Conservation (phyloP, 1,140 invertebrate genomes). For the Pantala flavescens region DNA sequence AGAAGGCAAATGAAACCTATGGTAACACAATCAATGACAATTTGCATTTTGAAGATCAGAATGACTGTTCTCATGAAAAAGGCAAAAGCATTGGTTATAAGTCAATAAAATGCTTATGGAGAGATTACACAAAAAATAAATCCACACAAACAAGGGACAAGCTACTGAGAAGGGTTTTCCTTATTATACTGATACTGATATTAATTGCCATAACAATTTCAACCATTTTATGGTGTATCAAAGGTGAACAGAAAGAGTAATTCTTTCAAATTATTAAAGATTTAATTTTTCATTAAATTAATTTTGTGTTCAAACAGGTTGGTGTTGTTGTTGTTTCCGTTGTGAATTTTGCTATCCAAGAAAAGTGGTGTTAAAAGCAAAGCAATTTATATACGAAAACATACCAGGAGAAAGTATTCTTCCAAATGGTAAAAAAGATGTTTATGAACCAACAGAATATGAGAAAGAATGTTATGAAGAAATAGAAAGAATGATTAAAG, state of each 20-base stretch:
- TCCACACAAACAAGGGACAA: not conserved
- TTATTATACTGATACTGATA: not conserved
- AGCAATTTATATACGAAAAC: not conserved
- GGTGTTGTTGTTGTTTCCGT: not conserved
- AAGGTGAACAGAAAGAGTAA: not conserved
- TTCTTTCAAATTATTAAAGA: not conserved
- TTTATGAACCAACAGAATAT: not conserved
- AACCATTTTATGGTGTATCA: not conserved
- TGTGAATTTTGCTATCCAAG: not conserved
- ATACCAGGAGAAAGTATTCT: not conserved
- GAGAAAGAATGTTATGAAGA: not conserved
- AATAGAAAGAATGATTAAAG: not conserved
- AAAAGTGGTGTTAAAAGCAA: not conserved
- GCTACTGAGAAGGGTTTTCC: not conserved
- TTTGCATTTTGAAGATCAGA: not conserved
- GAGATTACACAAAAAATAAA: not conserved
- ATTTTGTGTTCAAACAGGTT: not conserved
- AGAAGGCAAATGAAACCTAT: not conserved
- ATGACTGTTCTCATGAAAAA: not conserved
- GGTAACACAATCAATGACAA: not conserved
- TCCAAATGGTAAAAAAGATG: not conserved
- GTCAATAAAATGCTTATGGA: not conserved
- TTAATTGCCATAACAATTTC: not conserved
- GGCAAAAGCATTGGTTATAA: not conserved
- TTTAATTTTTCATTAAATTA: not conserved